phyloP scores from a whole-genome alignment of 2,797 vertebrate species.

The Typhlichthys eigenmanni region DNA sequence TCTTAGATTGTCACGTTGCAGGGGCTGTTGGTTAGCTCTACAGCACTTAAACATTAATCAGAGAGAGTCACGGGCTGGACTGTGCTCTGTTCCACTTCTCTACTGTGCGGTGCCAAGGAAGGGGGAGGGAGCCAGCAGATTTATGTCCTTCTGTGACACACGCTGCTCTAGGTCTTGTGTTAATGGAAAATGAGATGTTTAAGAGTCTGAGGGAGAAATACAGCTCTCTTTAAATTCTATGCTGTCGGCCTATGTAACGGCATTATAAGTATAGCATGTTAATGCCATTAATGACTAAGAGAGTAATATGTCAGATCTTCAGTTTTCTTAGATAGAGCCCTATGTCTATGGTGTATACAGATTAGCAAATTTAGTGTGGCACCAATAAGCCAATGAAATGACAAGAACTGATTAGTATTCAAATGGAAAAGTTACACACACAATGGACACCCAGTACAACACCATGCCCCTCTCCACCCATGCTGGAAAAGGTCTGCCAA shows the following conservation, averaged over 20 bases:
- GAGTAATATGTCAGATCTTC: constrained; percentile 66
- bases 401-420: constrained; percentile 51
- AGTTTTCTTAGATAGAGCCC: constrained; percentile 44
- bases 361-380: constrained; percentile 25
- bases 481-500: constrained; percentile 73
- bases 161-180: constrained; percentile 74
- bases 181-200: constrained; percentile 79
- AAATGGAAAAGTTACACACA: constrained; percentile 59
- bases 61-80: constrained; percentile 49
- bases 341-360: constrained; percentile 21
- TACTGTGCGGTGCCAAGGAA: constrained; percentile 49
- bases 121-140: constrained; percentile 68
- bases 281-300: constrained; percentile 68
- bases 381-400: constrained; percentile 26
- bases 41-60: constrained; percentile 46
- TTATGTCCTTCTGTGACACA: constrained; percentile 75
- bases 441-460: constrained; percentile 65
- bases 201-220: constrained; percentile 74
- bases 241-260: constrained; percentile 66
- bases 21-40: constrained; percentile 26
- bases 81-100: constrained; percentile 59
- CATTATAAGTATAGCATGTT: constrained; percentile 66
- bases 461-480: constrained; percentile 66
- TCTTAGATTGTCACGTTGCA: constrained; percentile 8
- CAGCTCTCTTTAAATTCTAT: constrained; percentile 69